Percentiles rank a stretch among this genome's conserved stretches.
Conservation (phyloP, 2,797 vertebrate genomes). For the Zonotrichia albicollis region DNA sequence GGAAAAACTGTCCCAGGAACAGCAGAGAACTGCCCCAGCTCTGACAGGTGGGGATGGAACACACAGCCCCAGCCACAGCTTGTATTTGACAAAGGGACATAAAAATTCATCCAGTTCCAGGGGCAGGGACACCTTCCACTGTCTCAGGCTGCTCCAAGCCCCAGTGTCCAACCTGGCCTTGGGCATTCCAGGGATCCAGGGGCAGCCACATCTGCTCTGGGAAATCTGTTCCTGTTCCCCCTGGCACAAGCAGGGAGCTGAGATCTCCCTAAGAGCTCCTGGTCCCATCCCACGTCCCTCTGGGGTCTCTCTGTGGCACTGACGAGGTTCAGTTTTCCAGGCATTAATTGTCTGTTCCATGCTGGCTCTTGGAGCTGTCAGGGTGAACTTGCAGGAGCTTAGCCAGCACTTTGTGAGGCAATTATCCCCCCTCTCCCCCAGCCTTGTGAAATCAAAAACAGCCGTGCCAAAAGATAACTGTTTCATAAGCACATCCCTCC, state of each 20-base stretch:
- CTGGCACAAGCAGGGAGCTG: no score
- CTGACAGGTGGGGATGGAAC: no score
- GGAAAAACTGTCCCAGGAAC: no score
- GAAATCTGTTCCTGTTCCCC: not conserved
- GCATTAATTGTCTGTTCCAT: not conserved
- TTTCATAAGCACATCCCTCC: not conserved
- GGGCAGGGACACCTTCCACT: no score
- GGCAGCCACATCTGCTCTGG: not conserved
- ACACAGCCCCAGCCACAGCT: no score
- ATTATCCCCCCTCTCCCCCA: not conserved
- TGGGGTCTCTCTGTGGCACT: accelerated
- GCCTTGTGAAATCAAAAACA: not conserved
- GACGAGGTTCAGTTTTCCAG: not conserved
- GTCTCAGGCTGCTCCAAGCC: no score
- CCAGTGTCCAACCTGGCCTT: no score
- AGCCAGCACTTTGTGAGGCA: not conserved
- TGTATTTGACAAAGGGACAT: no score
- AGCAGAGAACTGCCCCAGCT: no score
- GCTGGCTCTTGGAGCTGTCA: not conserved
- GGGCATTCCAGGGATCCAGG: no score
- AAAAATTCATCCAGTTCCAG: no score
- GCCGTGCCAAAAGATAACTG: not conserved
- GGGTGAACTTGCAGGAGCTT: not conserved
- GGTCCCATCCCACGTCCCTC: no score
- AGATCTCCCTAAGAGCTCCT: not conserved